Conservation (phyloP, 1,140 invertebrate species). For the Eriocheir sinensis region DNA sequence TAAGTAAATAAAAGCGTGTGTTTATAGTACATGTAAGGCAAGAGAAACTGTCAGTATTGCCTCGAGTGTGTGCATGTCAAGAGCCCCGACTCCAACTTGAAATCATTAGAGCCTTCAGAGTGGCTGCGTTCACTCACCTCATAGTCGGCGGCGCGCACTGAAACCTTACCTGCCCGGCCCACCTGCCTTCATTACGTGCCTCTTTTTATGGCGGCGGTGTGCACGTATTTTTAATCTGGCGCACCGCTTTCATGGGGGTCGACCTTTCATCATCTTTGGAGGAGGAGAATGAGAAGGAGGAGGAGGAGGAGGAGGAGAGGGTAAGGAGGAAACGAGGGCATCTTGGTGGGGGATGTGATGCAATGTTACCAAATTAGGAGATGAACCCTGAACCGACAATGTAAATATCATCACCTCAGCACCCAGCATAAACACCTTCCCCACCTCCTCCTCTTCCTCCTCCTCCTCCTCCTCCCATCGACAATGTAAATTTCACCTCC, state of each 20-base stretch:
- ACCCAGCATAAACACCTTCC: neutral
- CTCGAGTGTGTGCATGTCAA: too few relatives aligned
- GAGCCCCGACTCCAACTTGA: neutral
- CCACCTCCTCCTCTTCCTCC: neutral
- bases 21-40: too few relatives aligned
- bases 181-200: neutral
- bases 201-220: neutral
- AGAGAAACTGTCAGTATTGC: too few relatives aligned
- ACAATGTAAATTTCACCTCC: too few relatives aligned
- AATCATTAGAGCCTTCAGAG: neutral
- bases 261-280: neutral
- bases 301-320: neutral
- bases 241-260: neutral
- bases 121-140: neutral
- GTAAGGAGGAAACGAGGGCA: neutral
- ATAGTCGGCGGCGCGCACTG: neutral
- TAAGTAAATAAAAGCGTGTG: too few relatives aligned
- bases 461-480: neutral
- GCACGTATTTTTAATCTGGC: neutral
- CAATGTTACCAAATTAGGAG: neutral
- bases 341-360: neutral
- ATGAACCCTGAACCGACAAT: neutral
- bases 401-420: neutral
- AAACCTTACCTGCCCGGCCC: too few relatives aligned
- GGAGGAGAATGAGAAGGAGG: too few relatives aligned